Percentiles rank a stretch among this genome's conserved stretches.
phyloP scores from a whole-genome alignment of 1,140 invertebrate species.

The Rhyzopertha dominica region DNA sequence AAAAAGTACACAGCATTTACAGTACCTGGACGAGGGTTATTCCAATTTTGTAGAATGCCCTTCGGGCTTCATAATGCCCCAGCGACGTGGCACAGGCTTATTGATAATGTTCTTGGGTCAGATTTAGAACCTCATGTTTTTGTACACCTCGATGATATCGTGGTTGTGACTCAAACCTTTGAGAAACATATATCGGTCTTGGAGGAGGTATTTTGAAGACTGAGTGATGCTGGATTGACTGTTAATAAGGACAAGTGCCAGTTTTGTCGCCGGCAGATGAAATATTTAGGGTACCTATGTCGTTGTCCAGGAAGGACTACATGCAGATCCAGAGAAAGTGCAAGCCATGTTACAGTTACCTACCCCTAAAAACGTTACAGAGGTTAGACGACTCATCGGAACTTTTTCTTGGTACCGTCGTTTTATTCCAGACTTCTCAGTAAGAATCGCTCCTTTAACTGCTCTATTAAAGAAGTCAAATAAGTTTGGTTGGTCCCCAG shows the following conservation, averaged over 20 bases:
- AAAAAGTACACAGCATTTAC: constrained; percentile 46
- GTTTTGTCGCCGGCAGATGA: constrained; percentile 23
- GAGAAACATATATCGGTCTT: constrained; percentile 15
- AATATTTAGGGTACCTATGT: constrained; percentile 41
- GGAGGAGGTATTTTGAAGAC: background rate
- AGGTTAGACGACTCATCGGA: constrained; percentile 26
- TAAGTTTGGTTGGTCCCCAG: constrained; percentile 17
- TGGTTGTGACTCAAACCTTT: constrained; percentile 23
- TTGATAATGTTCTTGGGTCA: constrained; percentile 20
- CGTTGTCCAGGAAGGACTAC: constrained; percentile 32
- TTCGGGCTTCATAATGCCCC: constrained; percentile 46
- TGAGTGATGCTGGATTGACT: constrained; percentile 1
- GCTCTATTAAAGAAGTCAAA: constrained; percentile 20
- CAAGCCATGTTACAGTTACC: constrained; percentile 32
- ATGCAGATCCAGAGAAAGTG: constrained; percentile 31
- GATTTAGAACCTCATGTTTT: constrained; percentile 22
- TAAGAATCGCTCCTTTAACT: constrained; percentile 37
- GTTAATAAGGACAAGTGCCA: constrained; percentile 13
- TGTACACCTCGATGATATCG: constrained; percentile 32
- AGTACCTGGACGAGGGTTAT: constrained; percentile 42
- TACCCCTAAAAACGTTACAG: constrained; percentile 29
- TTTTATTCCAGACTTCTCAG: constrained; percentile 47
- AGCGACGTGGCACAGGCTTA: constrained; percentile 20
- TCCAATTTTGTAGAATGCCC: constrained; percentile 44
- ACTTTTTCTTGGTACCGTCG: constrained; percentile 27